phyloP scores from a whole-genome alignment of 2,797 vertebrate species.

The Macropodus opercularis region DNA sequence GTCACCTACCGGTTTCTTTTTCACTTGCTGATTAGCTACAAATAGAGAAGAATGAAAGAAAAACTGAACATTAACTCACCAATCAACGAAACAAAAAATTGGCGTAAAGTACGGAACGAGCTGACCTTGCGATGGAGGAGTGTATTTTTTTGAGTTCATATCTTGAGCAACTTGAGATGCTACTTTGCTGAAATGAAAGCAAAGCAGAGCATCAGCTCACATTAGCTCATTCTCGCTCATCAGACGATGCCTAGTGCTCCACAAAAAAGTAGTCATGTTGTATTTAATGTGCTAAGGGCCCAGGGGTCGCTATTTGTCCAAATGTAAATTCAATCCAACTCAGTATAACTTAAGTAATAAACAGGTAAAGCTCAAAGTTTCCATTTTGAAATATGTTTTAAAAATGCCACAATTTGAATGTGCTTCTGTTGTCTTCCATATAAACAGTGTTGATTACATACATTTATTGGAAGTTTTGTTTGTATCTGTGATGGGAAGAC shows the following conservation, averaged over 20 bases:
- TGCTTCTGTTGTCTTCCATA: too few relatives aligned
- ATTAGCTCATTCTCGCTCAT: background rate
- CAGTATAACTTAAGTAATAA: too few relatives aligned
- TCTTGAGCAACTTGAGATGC: constrained; percentile 90
- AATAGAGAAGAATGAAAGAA: constrained; percentile 57
- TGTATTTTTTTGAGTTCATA: constrained; percentile 94
- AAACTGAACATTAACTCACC: background rate
- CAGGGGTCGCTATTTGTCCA: too few relatives aligned
- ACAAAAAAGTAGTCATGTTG: constrained; percentile 8
- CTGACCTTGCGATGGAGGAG: constrained; percentile 95
- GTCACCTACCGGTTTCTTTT: constrained; percentile 97
- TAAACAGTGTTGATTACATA: too few relatives aligned
- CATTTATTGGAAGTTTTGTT: too few relatives aligned
- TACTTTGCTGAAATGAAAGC: constrained; percentile 88
- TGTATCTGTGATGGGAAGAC: too few relatives aligned
- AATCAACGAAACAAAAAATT: background rate
- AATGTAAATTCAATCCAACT: too few relatives aligned
- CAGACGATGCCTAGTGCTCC: background rate
- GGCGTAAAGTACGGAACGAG: constrained; percentile 1
- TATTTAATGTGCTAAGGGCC: constrained; percentile 7
- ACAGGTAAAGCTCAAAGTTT: too few relatives aligned
- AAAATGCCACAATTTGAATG: too few relatives aligned
- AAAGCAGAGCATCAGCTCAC: constrained; percentile 20
- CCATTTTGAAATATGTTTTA: too few relatives aligned
- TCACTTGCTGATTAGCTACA: constrained; percentile 91